Conservation (phyloP, 64 coral and sea anemone genomes). For the Stichodactyla helianthus region DNA sequence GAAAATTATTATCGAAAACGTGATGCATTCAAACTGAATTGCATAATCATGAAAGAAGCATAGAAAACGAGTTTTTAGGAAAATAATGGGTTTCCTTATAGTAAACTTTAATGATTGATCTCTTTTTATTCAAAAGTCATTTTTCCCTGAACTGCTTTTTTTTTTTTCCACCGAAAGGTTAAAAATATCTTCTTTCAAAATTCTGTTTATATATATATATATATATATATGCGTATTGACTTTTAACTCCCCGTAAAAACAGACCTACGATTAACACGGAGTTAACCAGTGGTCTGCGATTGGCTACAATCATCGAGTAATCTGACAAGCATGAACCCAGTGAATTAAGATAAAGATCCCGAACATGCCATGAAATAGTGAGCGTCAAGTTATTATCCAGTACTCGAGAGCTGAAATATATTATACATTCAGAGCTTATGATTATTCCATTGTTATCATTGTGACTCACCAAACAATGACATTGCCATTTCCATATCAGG, state of each 20-base stretch:
- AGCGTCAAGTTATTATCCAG: not conserved
- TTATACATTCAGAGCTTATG: not conserved
- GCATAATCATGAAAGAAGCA: not conserved
- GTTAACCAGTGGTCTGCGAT: not conserved
- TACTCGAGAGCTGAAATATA: not conserved
- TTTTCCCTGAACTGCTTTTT: too few relatives aligned
- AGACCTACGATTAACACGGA: not conserved
- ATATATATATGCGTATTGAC: too few relatives aligned
- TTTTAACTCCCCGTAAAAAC: not conserved
- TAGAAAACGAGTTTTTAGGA: not conserved
- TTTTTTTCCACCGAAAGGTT: too few relatives aligned
- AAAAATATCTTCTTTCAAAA: not conserved
- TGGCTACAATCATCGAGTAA: not conserved
- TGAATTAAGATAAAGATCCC: not conserved
- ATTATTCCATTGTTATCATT: not conserved
- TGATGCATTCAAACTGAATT: not conserved
- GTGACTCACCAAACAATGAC: not conserved
- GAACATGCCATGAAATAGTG: not conserved
- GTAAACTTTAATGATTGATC: too few relatives aligned
- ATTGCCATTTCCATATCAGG: slow-evolving; percentile 1
- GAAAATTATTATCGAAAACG: too few relatives aligned
- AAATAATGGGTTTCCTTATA: too few relatives aligned
- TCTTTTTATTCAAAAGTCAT: too few relatives aligned
- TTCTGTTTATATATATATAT: not conserved
- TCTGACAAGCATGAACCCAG: not conserved